Percentiles rank a stretch among this genome's conserved stretches.
Evolutionary conservation across 2,797 vertebrate genomes (phyloP).

Genomic region (Netta rufina): DNA sequence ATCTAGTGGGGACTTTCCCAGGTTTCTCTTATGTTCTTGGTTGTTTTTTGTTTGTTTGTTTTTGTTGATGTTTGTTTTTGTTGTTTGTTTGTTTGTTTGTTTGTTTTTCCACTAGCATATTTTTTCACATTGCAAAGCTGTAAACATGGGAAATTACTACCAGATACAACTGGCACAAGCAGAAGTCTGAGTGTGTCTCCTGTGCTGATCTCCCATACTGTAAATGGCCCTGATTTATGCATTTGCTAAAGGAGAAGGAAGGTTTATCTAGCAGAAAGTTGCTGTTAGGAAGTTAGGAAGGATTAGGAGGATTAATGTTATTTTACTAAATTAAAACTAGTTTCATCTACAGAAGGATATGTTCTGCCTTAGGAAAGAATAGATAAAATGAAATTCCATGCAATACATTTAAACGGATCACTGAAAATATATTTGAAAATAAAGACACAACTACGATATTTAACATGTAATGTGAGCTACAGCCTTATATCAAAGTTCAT

Average conservation of each 20-base stretch:
- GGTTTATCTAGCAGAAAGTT: neutral
- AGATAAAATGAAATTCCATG: neutral
- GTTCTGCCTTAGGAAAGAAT: neutral
- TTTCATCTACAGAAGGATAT: neutral
- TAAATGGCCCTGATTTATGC: neutral
- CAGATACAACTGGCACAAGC: neutral
- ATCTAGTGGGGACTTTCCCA: neutral
- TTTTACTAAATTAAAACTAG: neutral
- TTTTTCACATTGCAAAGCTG: neutral
- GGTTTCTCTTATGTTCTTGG: neutral
- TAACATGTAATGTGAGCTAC: neutral
- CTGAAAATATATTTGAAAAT: neutral
- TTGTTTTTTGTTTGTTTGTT: neutral
- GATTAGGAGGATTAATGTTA: constrained; percentile 35
- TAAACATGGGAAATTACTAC: neutral
- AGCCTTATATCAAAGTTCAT: neutral
- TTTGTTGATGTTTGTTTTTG: too few species aligned
- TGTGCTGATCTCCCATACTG: neutral
- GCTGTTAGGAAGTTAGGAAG: neutral
- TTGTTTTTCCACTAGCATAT: neutral
- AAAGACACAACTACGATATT: neutral
- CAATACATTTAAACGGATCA: neutral
- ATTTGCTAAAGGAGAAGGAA: neutral
- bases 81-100: too few species aligned
- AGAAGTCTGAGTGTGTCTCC: neutral